These are phyloP conservation scores for Tolmerus cingulatus DNA, from an alignment of 2,888 invertebrate species.

Conservation along the genomic window DNA sequence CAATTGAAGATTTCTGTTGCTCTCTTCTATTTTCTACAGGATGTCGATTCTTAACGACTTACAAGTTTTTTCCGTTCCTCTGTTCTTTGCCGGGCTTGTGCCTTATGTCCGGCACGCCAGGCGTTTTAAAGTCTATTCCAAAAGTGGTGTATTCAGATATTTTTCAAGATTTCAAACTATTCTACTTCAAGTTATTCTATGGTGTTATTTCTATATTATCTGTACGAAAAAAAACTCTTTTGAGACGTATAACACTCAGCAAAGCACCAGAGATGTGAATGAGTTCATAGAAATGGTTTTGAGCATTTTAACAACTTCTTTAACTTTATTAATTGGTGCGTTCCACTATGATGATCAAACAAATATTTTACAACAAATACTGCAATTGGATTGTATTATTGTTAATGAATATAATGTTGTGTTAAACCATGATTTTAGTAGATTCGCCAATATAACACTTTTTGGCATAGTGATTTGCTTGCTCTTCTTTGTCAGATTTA, in stretches of 20 bases:
- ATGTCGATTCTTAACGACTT: background rate
- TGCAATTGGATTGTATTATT: background rate
- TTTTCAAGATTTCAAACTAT: background rate
- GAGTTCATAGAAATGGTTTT: background rate
- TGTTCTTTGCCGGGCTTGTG: background rate
- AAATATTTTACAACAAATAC: background rate
- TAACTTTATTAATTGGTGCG: background rate
- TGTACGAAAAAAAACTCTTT: background rate
- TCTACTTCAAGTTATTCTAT: background rate
- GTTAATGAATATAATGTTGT: background rate
- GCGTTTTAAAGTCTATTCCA: background rate
- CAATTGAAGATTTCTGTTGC: background rate
- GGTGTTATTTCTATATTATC: background rate
- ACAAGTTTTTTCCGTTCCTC: background rate
- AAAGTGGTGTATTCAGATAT: background rate
- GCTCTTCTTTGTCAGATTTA: background rate
- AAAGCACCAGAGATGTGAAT: background rate
- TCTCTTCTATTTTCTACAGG: background rate
- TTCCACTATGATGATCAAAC: background rate
- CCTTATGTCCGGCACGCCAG: background rate
- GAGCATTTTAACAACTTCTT: background rate
- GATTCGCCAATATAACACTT: background rate
- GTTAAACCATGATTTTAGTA: background rate
- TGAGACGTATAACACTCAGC: background rate
- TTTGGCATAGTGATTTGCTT: background rate